These are phyloP conservation scores for Sabatieria punctata DNA, from an alignment of 2,888 invertebrate genomes.

Conservation along the genomic window DNA sequence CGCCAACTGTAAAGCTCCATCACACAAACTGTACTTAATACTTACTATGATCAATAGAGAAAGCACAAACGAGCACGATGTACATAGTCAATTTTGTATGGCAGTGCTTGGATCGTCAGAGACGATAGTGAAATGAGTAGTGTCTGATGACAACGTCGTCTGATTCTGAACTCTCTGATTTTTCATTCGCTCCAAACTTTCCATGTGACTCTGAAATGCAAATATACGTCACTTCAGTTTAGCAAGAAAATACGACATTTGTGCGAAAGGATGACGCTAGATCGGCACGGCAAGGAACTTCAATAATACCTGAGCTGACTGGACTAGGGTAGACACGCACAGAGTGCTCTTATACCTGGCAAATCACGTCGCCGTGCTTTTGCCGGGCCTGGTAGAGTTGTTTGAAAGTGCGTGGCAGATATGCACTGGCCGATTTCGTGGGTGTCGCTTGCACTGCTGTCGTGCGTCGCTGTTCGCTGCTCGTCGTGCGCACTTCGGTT, in stretches of 20 bases:
- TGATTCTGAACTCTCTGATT: not conserved
- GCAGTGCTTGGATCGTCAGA: not conserved
- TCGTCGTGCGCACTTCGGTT: not conserved
- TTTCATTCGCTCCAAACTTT: constrained; percentile 7
- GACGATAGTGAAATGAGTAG: constrained; percentile 6
- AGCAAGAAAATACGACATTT: not conserved
- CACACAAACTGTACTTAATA: too few relatives aligned
- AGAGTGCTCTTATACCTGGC: constrained; percentile 47
- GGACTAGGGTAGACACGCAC: too few relatives aligned
- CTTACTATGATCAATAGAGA: too few relatives aligned
- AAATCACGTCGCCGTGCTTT: constrained; percentile 71
- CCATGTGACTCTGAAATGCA: constrained; percentile 10
- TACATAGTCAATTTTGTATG: not conserved
- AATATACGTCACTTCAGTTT: not conserved
- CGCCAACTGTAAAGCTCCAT: too few relatives aligned
- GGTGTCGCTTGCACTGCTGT: constrained; percentile 28
- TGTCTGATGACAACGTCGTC: constrained; percentile 7
- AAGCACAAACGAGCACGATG: too few relatives aligned
- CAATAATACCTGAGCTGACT: too few relatives aligned
- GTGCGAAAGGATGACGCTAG: too few relatives aligned
- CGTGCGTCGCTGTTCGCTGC: not conserved
- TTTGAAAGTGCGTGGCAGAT: constrained; percentile 63
- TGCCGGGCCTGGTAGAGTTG: constrained; percentile 78
- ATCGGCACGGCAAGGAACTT: too few relatives aligned
- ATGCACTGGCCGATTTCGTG: constrained; percentile 48